Evolutionary conservation across 2,888 invertebrate genomes (phyloP).

Genomic region (Drosophila borealis): DNA sequence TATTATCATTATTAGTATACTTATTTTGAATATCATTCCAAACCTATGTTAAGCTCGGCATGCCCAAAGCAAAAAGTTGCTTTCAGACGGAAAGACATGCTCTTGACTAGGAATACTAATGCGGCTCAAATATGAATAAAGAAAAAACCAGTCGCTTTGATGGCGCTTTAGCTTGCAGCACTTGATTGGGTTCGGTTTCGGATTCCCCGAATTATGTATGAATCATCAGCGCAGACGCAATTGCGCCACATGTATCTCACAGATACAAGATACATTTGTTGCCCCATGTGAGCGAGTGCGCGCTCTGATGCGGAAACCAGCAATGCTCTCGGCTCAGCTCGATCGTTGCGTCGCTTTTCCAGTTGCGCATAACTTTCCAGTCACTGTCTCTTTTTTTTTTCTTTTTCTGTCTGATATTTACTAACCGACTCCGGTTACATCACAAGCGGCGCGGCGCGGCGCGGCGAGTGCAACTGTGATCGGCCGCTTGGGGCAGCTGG

Average conservation of each 20-base stretch:
- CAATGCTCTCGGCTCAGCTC: conserved; percentile 18
- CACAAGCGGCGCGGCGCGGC: conserved; percentile 47
- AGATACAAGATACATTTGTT: conserved; percentile 5
- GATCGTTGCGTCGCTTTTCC: conserved; percentile 32
- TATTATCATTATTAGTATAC: too few species aligned
- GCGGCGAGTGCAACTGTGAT: too few species aligned
- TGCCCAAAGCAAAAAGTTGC: background rate
- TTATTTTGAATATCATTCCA: too few species aligned
- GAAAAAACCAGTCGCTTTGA: conserved; percentile 59
- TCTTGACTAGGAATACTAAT: conserved; percentile 20
- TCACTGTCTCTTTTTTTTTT: conserved; percentile 20
- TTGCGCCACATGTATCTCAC: conserved; percentile 36
- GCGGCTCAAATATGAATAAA: conserved; percentile 9
- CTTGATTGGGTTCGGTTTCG: conserved; percentile 70
- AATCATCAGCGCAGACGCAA: conserved; percentile 63
- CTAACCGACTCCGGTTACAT: conserved; percentile 47
- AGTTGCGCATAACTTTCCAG: conserved; percentile 47
- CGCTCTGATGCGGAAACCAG: conserved; percentile 41
- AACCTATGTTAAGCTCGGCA: too few species aligned
- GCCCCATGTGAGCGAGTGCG: conserved; percentile 14
- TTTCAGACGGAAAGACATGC: conserved; percentile 7
- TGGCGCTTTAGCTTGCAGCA: conserved; percentile 48
- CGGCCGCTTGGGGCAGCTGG: conserved; percentile 23
- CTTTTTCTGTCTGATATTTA: conserved; percentile 8
- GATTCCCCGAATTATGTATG: conserved; percentile 81